These are phyloP conservation scores for Oophaga sylvatica DNA, from an alignment of 2,797 vertebrate genomes.

Conservation along the genomic window DNA sequence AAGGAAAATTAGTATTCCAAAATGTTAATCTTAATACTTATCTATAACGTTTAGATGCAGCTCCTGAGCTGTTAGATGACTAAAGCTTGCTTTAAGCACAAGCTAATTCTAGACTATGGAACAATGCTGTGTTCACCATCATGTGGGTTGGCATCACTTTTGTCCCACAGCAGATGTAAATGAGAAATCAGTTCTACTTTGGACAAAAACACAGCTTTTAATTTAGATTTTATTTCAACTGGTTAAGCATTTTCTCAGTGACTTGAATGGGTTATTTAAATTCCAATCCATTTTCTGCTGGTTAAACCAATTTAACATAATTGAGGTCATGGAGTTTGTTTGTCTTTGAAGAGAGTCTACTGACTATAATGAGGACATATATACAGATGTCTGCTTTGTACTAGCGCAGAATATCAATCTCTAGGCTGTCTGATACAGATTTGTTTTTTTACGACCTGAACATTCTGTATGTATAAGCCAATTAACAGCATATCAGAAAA, in stretches of 20 bases:
- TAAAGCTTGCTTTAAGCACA: neutral
- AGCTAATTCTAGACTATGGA: neutral
- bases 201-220: conserved; percentile 3
- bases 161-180: neutral
- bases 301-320: conserved; percentile 54
- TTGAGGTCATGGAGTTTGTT: conserved; percentile 54
- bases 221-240: conserved; percentile 28
- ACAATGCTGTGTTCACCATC: neutral
- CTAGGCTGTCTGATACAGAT: neutral
- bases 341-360: conserved; percentile 43
- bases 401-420: conserved; percentile 37
- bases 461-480: neutral
- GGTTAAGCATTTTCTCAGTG: conserved; percentile 43
- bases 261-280: conserved; percentile 42
- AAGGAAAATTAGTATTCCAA: neutral
- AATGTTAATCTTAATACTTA: neutral
- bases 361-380: conserved; percentile 30
- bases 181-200: neutral
- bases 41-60: neutral
- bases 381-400: conserved; percentile 32
- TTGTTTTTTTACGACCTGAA: neutral
- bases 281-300: conserved; percentile 37
- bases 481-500: neutral
- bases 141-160: neutral
- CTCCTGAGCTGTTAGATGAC: neutral